Conservation (phyloP, 2,797 vertebrate species). For the Phoebastria nigripes region DNA sequence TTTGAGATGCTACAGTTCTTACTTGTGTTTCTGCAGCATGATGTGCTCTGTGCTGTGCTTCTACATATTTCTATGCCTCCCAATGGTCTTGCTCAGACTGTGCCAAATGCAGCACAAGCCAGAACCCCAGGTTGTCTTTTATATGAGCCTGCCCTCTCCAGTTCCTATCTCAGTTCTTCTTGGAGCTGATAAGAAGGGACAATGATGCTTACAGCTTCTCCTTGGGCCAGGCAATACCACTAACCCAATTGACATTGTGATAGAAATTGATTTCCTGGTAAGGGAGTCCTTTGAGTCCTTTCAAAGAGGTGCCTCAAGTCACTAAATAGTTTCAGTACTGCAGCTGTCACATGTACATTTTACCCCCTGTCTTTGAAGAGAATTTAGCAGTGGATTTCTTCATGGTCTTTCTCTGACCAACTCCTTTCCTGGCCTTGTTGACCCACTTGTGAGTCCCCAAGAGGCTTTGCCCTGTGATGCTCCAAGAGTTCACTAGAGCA, state of each 20-base stretch:
- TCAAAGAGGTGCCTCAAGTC: neutral
- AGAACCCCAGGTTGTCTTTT: neutral
- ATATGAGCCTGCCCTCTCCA: neutral
- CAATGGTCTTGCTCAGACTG: neutral
- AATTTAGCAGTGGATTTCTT: neutral
- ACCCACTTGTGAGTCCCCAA: neutral
- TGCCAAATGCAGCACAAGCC: neutral
- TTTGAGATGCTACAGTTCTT: neutral
- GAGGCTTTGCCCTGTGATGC: neutral
- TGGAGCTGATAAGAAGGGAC: neutral
- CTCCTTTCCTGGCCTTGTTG: neutral
- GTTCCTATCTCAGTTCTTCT: neutral
- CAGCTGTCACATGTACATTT: neutral
- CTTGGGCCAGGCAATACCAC: neutral
- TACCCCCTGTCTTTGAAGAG: neutral
- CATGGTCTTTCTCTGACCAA: neutral
- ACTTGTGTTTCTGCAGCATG: neutral
- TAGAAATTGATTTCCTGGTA: neutral
- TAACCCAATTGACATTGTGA: neutral
- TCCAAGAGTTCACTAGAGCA: neutral
- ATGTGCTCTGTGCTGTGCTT: neutral
- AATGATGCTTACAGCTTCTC: neutral
- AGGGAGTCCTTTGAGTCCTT: neutral
- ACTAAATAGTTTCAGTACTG: neutral
- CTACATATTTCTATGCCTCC: neutral